A percentile compares a stretch with the other conserved stretches of the same genome.
Evolutionary conservation across 2,888 invertebrate species (phyloP).

Genomic region (Diaphora mendica): DNA sequence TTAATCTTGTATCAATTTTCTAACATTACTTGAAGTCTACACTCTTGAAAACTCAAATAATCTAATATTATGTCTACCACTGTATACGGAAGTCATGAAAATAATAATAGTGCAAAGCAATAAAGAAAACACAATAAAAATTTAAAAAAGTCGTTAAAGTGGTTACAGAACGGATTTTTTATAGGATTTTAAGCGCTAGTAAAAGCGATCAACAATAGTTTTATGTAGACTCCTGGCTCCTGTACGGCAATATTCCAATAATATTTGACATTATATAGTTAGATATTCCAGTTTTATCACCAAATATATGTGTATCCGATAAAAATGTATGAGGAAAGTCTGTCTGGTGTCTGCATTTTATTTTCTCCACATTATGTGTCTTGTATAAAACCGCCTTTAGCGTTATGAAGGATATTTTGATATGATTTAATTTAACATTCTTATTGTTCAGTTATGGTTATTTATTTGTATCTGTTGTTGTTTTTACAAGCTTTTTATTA

Average conservation of each 20-base stretch:
- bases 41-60: neutral
- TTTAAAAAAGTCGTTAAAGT: slow-evolving; percentile 43
- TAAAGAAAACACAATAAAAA: slow-evolving; percentile 20
- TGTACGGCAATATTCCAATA: slow-evolving; percentile 44
- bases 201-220: slow-evolving; percentile 49
- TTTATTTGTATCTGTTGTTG: no score
- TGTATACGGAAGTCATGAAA: slow-evolving; percentile 15
- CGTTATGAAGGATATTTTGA: neutral
- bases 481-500: no score
- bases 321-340: slow-evolving; percentile 43
- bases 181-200: slow-evolving; percentile 60
- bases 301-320: slow-evolving; percentile 42
- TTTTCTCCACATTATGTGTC: slow-evolving; percentile 17
- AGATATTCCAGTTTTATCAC: slow-evolving; percentile 47
- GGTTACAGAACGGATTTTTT: slow-evolving; percentile 43
- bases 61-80: slow-evolving; percentile 2
- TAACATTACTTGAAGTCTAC: neutral
- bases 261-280: slow-evolving; percentile 45
- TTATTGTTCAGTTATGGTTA: no score
- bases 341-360: slow-evolving; percentile 25
- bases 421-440: neutral
- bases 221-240: slow-evolving; percentile 16
- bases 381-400: neutral
- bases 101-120: slow-evolving; percentile 17
- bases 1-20: neutral